Percentiles rank a stretch among this genome's conserved stretches.
phyloP scores from a whole-genome alignment of 2,797 vertebrate species.

The Mastacembelus armatus region DNA sequence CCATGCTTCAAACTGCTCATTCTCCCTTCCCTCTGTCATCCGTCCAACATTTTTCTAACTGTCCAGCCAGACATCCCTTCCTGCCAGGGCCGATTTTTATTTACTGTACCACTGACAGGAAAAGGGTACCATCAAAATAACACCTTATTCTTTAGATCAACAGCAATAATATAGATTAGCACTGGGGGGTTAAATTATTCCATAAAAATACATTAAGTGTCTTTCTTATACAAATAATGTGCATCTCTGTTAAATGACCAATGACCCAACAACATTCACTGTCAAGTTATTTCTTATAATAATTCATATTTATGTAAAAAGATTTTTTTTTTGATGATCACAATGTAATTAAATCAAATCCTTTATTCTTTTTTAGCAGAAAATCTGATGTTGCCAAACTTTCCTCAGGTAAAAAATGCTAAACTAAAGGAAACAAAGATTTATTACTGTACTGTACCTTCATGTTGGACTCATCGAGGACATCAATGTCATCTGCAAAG shows the following conservation, averaged over 20 bases:
- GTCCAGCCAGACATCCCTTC: neutral
- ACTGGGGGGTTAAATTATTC: too few species aligned
- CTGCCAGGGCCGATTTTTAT: neutral
- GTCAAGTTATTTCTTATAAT: constrained; percentile 9
- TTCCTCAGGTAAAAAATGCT: neutral
- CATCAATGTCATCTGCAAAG: constrained; percentile 40
- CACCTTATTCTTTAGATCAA: too few species aligned
- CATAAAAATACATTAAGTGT: neutral
- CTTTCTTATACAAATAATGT: constrained; percentile 13
- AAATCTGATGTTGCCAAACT: neutral
- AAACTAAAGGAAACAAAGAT: neutral
- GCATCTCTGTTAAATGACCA: constrained; percentile 16
- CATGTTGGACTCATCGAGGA: constrained; percentile 37
- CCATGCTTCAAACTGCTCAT: neutral
- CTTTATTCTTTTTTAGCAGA: neutral
- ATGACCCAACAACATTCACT: too few species aligned
- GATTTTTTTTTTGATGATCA: too few species aligned
- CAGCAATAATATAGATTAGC: too few species aligned
- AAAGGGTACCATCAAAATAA: constrained; percentile 5
- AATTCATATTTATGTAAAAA: too few species aligned
- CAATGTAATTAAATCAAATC: neutral
- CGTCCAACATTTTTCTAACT: too few species aligned
- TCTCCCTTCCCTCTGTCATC: neutral
- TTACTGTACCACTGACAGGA: constrained; percentile 6
- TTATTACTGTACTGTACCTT: constrained; percentile 1